Conservation (phyloP, 1,140 invertebrate genomes). For the Solen grandis region DNA sequence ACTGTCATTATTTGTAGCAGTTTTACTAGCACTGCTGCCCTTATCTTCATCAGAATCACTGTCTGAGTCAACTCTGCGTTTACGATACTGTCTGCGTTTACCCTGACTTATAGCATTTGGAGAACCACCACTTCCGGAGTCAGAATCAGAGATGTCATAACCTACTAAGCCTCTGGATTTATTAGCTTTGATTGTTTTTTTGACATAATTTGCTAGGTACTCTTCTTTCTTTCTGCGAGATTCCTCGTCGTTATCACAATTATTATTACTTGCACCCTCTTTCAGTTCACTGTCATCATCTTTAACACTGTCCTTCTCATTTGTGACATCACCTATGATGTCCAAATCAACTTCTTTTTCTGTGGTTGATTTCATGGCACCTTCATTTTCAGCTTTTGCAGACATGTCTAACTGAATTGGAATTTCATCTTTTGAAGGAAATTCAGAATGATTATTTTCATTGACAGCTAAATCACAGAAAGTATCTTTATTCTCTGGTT, state of each 20-base stretch:
- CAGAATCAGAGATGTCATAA: constrained; percentile 29
- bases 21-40: constrained; percentile 21
- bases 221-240: constrained; percentile 12
- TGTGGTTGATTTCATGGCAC: not conserved
- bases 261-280: constrained; percentile 64
- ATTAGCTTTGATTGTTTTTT: constrained; percentile 69
- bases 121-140: not conserved
- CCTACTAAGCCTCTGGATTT: constrained; percentile 35
- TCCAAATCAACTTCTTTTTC: not conserved
- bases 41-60: constrained; percentile 31
- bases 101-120: constrained; percentile 3
- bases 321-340: not conserved
- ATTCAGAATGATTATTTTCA: not conserved
- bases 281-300: constrained; percentile 62
- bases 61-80: not conserved
- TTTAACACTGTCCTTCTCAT: constrained; percentile 54
- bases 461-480: no score
- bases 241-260: constrained; percentile 56
- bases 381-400: not conserved
- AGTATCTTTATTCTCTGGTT: no score
- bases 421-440: not conserved
- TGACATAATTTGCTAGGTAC: constrained; percentile 21
- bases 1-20: constrained; percentile 1
- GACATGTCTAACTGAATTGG: not conserved
- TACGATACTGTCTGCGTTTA: not conserved